phyloP scores from a whole-genome alignment of 2,797 vertebrate species.

The Gallinago stenura region DNA sequence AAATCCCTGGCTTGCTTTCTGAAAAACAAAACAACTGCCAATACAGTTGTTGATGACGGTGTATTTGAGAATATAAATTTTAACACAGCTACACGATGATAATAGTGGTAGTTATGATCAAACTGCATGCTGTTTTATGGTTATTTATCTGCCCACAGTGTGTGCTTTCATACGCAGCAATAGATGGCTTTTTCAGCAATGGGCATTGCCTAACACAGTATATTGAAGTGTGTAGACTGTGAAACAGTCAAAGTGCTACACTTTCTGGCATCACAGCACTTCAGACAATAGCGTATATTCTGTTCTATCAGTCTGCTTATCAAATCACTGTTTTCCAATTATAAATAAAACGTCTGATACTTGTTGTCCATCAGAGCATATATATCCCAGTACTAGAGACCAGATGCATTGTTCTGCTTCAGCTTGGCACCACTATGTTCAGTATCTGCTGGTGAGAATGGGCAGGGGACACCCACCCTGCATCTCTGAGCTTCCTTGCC shows the following conservation, averaged over 20 bases:
- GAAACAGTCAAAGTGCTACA: neutral
- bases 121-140: conserved; percentile 18
- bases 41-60: neutral
- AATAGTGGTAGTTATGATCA: conserved; percentile 26
- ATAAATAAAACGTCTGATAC: neutral
- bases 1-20: conserved; percentile 2
- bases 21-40: neutral
- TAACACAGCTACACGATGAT: conserved; percentile 3
- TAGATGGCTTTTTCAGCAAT: neutral
- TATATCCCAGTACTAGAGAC: neutral
- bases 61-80: conserved; percentile 26
- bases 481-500: neutral
- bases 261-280: neutral
- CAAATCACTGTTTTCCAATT: neutral
- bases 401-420: neutral
- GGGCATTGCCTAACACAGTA: neutral
- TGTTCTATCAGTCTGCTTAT: neutral
- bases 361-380: neutral
- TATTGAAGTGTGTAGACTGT: neutral
- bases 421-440: neutral
- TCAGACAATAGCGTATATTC: neutral
- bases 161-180: neutral
- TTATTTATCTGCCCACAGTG: conserved; percentile 53
- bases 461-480: neutral
- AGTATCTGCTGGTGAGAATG: rapidly evolving